phyloP scores from a whole-genome alignment of 2,797 vertebrate genomes.

The Melanotaenia parkinsoni region DNA sequence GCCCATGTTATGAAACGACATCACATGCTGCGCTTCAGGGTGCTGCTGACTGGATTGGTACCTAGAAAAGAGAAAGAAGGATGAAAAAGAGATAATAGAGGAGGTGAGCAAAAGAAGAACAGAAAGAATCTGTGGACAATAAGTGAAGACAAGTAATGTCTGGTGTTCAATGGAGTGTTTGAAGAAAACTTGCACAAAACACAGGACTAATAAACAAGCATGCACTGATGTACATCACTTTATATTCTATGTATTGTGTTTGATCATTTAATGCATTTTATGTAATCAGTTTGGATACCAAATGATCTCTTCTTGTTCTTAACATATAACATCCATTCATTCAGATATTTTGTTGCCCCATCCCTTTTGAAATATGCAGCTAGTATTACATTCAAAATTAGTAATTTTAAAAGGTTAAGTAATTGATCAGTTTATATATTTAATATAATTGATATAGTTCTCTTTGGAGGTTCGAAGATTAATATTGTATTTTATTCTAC shows the following conservation, averaged over 20 bases:
- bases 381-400: too few relatives aligned
- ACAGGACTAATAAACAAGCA: constrained; percentile 50
- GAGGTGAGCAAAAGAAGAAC: constrained; percentile 11
- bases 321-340: background rate
- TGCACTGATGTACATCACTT: constrained; percentile 36
- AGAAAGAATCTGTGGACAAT: background rate
- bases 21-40: constrained; percentile 73
- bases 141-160: constrained; percentile 6
- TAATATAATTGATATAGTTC: too few relatives aligned
- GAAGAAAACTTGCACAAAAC: constrained; percentile 40
- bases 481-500: background rate
- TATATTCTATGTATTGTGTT: constrained; percentile 27
- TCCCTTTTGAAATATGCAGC: background rate
- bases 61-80: constrained; percentile 57
- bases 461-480: background rate
- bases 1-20: constrained; percentile 68
- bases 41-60: constrained; percentile 81
- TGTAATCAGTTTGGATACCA: background rate
- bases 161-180: constrained; percentile 28
- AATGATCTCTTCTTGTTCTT: background rate
- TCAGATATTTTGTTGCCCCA: background rate
- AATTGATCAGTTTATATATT: too few relatives aligned
- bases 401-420: too few relatives aligned
- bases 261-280: constrained; percentile 13
- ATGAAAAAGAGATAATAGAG: background rate